These are phyloP conservation scores for Microchirus variegatus DNA, from an alignment of 2,797 vertebrate species.

Conservation along the genomic window DNA sequence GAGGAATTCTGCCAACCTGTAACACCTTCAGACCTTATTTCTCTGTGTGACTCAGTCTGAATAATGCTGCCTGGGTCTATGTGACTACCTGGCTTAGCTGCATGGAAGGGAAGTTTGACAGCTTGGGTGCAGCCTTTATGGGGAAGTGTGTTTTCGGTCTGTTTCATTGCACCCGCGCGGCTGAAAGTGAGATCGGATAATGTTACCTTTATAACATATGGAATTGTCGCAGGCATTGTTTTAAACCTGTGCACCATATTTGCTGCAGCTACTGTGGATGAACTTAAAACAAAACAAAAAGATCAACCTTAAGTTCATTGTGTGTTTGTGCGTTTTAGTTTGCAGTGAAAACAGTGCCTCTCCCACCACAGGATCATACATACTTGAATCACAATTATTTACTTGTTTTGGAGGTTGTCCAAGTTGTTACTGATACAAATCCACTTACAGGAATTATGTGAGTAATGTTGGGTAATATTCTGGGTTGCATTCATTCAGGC, in stretches of 20 bases:
- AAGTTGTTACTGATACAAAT: neutral
- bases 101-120: conserved; percentile 5
- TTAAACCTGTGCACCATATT: neutral
- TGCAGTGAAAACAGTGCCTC: neutral
- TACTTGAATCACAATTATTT: neutral
- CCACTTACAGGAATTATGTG: conserved; percentile 38
- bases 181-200: neutral
- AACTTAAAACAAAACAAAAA: neutral
- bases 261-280: neutral
- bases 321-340: neutral
- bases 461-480: conserved; percentile 55
- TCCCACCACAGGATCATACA: neutral
- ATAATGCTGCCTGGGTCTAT: conserved; percentile 8
- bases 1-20: conserved; percentile 40
- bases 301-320: neutral
- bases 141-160: conserved; percentile 16
- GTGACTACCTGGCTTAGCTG: neutral
- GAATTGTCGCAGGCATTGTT: neutral
- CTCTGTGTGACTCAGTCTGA: conserved; percentile 37
- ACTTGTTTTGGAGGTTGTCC: neutral
- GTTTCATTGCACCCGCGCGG: neutral
- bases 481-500: conserved; percentile 37
- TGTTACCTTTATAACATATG: conserved; percentile 5
- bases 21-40: conserved; percentile 43
- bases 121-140: conserved; percentile 7